phyloP scores from a whole-genome alignment of 92 coral and sea anemone species.

The Actinernus sp. region DNA sequence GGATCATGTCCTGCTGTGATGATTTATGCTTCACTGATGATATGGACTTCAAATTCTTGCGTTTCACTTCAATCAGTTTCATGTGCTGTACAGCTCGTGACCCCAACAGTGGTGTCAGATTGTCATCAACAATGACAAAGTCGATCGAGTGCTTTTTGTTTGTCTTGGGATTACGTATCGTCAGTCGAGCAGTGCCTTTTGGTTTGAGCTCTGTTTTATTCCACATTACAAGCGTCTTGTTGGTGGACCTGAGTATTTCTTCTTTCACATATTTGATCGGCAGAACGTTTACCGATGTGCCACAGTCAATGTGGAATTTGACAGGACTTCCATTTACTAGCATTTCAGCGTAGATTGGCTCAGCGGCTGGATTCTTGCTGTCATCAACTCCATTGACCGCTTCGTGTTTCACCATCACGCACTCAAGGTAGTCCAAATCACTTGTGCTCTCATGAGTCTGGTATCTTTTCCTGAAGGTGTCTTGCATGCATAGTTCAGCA shows the following conservation, averaged over 20 bases:
- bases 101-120: slow-evolving; percentile 19
- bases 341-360: slow-evolving; percentile 33
- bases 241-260: too few relatives aligned
- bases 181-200: slow-evolving; percentile 6
- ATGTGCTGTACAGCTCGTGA: slow-evolving; percentile 17
- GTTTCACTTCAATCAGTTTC: slow-evolving; percentile 15
- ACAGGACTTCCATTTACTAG: neutral
- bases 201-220: slow-evolving; percentile 31
- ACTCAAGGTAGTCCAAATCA: slow-evolving; percentile 24
- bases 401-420: slow-evolving; percentile 28
- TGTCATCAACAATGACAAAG: slow-evolving; percentile 15
- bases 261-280: slow-evolving; percentile 7
- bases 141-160: slow-evolving; percentile 11
- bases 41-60: slow-evolving; percentile 11
- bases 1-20: neutral
- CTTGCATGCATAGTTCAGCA: neutral
- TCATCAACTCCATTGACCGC: slow-evolving; percentile 5
- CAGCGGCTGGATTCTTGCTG: neutral
- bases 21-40: neutral
- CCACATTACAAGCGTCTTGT: slow-evolving; percentile 36
- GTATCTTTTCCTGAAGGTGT: neutral
- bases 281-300: slow-evolving; percentile 30
- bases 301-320: slow-evolving; percentile 41
- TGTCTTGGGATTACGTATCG: slow-evolving; percentile 13
- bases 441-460: neutral